These are phyloP conservation scores for Dicrurus megarhynchus DNA, from an alignment of 2,113 vertebrate species.

Conservation along the genomic window DNA sequence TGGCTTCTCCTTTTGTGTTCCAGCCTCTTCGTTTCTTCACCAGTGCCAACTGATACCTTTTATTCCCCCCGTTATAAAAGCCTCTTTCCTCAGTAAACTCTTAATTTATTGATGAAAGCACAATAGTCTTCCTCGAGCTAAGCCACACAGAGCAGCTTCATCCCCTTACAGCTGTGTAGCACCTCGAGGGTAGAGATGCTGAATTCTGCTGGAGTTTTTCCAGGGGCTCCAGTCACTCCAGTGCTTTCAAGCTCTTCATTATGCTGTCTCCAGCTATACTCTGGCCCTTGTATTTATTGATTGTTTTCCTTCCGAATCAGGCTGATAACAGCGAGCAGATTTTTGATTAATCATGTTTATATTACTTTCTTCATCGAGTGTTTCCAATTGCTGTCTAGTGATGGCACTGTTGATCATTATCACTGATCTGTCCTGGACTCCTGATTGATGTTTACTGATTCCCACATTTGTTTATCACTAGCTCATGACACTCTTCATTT, in stretches of 20 bases:
- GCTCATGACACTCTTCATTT: background rate
- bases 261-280: background rate
- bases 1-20: background rate
- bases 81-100: background rate
- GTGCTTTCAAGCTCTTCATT: background rate
- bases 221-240: background rate
- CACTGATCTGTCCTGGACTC: background rate
- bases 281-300: background rate
- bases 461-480: background rate
- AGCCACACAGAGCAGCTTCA: background rate
- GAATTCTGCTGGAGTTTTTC: background rate
- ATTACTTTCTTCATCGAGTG: background rate
- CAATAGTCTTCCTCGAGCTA: background rate
- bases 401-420: background rate
- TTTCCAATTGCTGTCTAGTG: background rate
- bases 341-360: background rate
- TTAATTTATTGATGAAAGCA: background rate
- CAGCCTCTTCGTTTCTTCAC: background rate
- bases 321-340: background rate
- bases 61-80: background rate
- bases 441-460: background rate
- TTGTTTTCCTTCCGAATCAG: background rate
- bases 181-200: background rate
- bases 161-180: background rate
- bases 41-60: background rate